Conservation (phyloP, 2,888 invertebrate genomes). For the Cephus nigrinus region DNA sequence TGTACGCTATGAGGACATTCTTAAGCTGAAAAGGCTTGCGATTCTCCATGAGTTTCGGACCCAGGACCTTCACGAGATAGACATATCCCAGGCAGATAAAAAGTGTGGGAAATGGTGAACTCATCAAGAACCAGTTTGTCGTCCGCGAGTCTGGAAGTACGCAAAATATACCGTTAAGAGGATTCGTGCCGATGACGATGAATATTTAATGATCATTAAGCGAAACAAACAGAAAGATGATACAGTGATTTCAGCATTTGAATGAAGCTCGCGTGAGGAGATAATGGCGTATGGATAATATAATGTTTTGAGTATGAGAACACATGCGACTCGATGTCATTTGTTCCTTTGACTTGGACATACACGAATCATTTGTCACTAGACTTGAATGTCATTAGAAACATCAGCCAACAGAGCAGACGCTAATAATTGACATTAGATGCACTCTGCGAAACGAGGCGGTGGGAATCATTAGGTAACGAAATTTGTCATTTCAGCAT, state of each 20-base stretch:
- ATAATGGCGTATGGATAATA: not conserved
- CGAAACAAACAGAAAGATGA: not conserved
- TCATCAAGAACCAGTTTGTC: slow-evolving; percentile 93
- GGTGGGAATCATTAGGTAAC: not conserved
- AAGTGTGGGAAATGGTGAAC: slow-evolving; percentile 91
- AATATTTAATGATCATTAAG: not conserved
- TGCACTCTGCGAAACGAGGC: no score
- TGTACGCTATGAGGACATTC: slow-evolving; percentile 82
- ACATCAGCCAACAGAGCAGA: not conserved
- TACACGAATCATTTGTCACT: not conserved
- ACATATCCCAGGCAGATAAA: slow-evolving; percentile 90
- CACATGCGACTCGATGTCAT: not conserved
- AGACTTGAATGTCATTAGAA: not conserved
- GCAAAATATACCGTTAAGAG: not conserved
- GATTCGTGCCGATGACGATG: not conserved
- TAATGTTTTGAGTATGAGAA: not conserved
- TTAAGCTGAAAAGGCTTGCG: slow-evolving; percentile 88
- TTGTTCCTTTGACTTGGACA: not conserved
- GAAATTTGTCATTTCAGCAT: not conserved
- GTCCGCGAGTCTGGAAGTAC: slow-evolving; percentile 81
- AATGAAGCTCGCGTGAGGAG: not conserved
- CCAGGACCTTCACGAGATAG: slow-evolving; percentile 89
- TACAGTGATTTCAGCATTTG: not conserved
- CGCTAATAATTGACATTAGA: not conserved
- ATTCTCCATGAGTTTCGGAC: slow-evolving; percentile 91